phyloP scores from a whole-genome alignment of 2,888 invertebrate genomes.

The Parthenolecanium corni region DNA sequence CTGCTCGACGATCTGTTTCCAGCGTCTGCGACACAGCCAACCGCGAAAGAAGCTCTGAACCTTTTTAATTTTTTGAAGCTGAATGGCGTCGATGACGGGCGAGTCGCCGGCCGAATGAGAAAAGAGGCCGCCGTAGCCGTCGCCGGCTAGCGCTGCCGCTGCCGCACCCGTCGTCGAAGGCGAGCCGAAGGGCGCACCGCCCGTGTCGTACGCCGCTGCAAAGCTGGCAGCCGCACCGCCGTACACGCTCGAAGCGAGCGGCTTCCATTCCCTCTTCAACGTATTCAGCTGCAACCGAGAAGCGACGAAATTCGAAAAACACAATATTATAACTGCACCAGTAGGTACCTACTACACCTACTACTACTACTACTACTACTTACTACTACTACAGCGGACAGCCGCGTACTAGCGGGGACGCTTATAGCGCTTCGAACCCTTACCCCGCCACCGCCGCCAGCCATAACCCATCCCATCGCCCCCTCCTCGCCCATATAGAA shows the following conservation, averaged over 20 bases:
- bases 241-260: conserved; percentile 38
- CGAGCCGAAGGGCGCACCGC: conserved; percentile 5
- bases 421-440: too few species aligned
- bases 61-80: conserved; percentile 77
- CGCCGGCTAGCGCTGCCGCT: neutral
- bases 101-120: conserved; percentile 1
- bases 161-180: neutral
- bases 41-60: conserved; percentile 86
- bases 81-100: conserved; percentile 47
- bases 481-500: too few species aligned
- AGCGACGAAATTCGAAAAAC: too few species aligned
- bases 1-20: conserved; percentile 91
- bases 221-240: conserved; percentile 15
- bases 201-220: conserved; percentile 26
- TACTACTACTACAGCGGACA: too few species aligned
- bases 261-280: conserved; percentile 66
- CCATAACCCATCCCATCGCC: too few species aligned
- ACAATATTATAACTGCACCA: too few species aligned
- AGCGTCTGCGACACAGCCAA: conserved; percentile 78
- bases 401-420: too few species aligned
- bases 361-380: too few species aligned
- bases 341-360: too few species aligned
- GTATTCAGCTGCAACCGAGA: conserved; percentile 52
- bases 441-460: too few species aligned
- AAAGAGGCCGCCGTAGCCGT: neutral